phyloP scores from a whole-genome alignment of 2,113 vertebrate genomes.

The Rhagologus leucostigma region DNA sequence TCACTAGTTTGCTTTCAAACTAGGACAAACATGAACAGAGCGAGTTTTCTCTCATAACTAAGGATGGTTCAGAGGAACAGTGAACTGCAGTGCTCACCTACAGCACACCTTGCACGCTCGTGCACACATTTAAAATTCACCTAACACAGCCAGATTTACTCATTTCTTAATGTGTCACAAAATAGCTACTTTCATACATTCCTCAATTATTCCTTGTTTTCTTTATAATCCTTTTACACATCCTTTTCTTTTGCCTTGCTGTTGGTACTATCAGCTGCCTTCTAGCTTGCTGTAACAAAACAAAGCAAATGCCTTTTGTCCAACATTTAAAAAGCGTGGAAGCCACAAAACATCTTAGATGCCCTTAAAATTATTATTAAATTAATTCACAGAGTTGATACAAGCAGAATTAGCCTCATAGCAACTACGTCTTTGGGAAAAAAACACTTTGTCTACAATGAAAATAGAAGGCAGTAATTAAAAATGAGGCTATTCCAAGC shows the following conservation, averaged over 20 bases:
- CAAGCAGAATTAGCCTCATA: not conserved
- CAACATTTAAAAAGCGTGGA: not conserved
- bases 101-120: not conserved
- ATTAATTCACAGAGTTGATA: not conserved
- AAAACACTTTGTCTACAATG: not conserved
- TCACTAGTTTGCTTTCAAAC: too few relatives aligned
- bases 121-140: not conserved
- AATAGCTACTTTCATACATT: not conserved
- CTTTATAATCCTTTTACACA: not conserved
- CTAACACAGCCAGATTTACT: not conserved
- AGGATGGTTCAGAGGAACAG: not conserved
- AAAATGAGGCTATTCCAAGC: not conserved
- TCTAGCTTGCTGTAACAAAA: too few relatives aligned
- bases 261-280: not conserved
- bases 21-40: not conserved
- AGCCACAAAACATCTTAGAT: not conserved
- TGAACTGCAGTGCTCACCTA: not conserved
- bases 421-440: not conserved
- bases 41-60: accelerated
- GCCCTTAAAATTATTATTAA: not conserved
- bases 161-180: not conserved
- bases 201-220: not conserved
- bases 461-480: not conserved
- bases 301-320: too few relatives aligned
- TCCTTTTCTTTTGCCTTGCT: not conserved